Percentiles rank a stretch among this genome's conserved stretches.
Conservation (phyloP, 35 echinoderm and acorn worm genomes). For the Lytechinus variegatus region DNA sequence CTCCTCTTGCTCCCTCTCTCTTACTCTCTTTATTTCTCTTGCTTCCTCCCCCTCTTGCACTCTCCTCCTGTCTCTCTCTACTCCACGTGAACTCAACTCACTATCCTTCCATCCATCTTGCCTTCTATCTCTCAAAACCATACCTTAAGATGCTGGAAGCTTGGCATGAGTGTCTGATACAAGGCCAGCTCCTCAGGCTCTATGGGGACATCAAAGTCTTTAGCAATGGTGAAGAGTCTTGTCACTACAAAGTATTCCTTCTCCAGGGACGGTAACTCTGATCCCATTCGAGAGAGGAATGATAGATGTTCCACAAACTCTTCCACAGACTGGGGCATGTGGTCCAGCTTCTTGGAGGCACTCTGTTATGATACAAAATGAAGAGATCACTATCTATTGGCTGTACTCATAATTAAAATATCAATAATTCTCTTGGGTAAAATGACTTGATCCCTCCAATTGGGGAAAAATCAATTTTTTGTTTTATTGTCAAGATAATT, state of each 20-base stretch:
- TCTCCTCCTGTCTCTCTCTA: neutral
- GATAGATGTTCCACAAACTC: constrained; percentile 95
- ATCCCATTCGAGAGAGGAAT: constrained; percentile 79
- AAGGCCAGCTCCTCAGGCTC: constrained; percentile 95
- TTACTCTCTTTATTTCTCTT: neutral
- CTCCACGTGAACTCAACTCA: too few relatives aligned
- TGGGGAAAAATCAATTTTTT: too few relatives aligned
- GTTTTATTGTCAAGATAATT: too few relatives aligned
- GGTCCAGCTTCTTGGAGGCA: constrained; percentile 95
- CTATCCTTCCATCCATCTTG: neutral
- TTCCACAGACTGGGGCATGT: constrained; percentile 78
- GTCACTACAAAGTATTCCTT: constrained; percentile 90
- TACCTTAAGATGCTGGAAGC: constrained; percentile 98
- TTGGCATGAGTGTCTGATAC: constrained; percentile 99
- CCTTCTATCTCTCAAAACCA: neutral
- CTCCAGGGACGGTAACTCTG: constrained; percentile 83
- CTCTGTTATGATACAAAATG: constrained; percentile 54
- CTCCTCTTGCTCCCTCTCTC: neutral
- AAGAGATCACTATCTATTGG: neutral
- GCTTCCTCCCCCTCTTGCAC: neutral
- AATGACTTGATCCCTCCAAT: too few relatives aligned
- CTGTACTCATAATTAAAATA: neutral
- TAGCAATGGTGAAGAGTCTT: constrained; percentile 92
- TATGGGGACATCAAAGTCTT: constrained; percentile 86
- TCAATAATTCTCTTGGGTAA: too few relatives aligned